A percentile compares a stretch with the other conserved stretches of the same genome.
phyloP scores from a whole-genome alignment of 2,888 invertebrate species.

The Eristalinus sepulchralis region DNA sequence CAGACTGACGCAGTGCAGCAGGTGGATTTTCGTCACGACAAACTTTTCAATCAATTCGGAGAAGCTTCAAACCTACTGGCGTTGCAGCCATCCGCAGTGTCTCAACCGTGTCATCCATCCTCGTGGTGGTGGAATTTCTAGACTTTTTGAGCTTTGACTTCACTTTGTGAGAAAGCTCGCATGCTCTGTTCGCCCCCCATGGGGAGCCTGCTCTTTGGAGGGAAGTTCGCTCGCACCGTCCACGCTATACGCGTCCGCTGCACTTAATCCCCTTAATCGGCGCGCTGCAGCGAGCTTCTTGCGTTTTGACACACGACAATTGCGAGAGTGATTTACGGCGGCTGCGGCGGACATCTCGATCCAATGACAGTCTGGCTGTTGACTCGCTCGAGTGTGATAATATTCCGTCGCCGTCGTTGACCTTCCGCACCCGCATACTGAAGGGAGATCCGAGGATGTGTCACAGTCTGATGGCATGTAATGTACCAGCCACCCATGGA shows the following conservation, averaged over 20 bases:
- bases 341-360: neutral
- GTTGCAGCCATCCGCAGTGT: neutral
- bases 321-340: neutral
- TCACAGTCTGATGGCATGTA: constrained; percentile 19
- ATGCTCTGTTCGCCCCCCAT: neutral
- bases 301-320: neutral
- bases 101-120: neutral
- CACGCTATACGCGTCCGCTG: constrained; percentile 26
- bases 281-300: neutral
- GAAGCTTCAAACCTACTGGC: neutral
- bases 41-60: neutral
- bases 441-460: constrained; percentile 45
- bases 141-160: neutral
- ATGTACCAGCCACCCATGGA: neutral
- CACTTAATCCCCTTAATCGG: constrained; percentile 23
- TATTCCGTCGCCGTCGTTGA: constrained; percentile 22
- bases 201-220: neutral
- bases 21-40: constrained; percentile 53
- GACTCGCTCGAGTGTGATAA: constrained; percentile 35
- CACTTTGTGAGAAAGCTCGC: neutral
- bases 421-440: constrained; percentile 59
- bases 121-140: neutral
- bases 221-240: neutral
- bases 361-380: constrained; percentile 49
- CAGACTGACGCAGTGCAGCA: constrained; percentile 69